Evolutionary conservation across 2,113 vertebrate genomes (phyloP).

Genomic region (Piprites chloris): DNA sequence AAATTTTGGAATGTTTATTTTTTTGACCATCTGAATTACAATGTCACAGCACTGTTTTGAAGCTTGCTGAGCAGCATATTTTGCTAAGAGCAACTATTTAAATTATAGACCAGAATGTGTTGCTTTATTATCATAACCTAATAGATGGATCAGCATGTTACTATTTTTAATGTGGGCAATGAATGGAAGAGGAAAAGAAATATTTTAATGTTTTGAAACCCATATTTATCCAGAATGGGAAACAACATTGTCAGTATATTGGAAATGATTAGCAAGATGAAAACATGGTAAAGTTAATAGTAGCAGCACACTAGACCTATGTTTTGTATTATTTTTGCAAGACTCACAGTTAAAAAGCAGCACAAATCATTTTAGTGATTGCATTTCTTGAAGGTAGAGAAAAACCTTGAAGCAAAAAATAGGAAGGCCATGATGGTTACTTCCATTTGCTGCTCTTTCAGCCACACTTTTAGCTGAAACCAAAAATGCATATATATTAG

Average conservation of each 20-base stretch:
- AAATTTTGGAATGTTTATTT: background rate
- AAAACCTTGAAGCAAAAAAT: background rate
- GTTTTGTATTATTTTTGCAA: background rate
- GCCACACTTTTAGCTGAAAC: background rate
- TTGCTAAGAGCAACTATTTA: slow-evolving; percentile 20
- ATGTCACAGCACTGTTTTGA: background rate
- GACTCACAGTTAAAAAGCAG: background rate
- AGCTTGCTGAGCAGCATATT: background rate
- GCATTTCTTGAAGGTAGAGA: background rate
- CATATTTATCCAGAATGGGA: background rate
- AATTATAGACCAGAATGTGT: slow-evolving; percentile 16
- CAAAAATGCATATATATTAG: background rate
- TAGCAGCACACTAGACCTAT: background rate
- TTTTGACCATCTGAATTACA: background rate
- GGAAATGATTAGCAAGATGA: background rate
- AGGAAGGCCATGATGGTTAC: background rate
- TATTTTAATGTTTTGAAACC: background rate
- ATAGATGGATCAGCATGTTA: background rate
- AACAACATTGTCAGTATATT: background rate
- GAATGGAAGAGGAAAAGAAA: background rate
- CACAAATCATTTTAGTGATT: background rate
- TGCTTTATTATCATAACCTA: slow-evolving; percentile 30
- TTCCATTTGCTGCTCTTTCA: background rate
- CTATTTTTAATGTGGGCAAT: background rate
- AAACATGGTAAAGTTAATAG: background rate